Conservation (phyloP, 2,113 vertebrate genomes). For the Gallinago paraguaiae region DNA sequence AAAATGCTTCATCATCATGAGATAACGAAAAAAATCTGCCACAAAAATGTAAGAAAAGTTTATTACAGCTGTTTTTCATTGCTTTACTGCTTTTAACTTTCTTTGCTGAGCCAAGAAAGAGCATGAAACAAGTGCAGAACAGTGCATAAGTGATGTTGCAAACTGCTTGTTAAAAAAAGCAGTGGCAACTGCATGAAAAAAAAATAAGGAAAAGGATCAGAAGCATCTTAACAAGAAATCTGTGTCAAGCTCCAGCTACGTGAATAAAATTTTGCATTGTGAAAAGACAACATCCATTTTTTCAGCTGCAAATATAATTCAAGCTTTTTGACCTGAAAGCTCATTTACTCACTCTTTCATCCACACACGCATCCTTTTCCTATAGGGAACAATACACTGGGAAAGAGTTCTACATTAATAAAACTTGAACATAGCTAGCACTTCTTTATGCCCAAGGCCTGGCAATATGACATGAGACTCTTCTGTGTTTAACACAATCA, state of each 20-base stretch:
- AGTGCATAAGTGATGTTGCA: neutral
- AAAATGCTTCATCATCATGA: neutral
- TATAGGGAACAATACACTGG: neutral
- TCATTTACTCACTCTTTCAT: neutral
- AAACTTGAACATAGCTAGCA: neutral
- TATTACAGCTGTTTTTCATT: neutral
- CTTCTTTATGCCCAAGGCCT: neutral
- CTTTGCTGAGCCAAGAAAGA: neutral
- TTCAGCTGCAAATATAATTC: neutral
- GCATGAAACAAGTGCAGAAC: neutral
- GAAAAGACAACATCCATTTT: neutral
- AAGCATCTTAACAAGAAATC: neutral
- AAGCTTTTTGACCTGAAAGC: neutral
- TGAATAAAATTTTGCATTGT: neutral
- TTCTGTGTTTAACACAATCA: neutral
- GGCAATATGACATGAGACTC: neutral
- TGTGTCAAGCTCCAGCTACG: neutral
- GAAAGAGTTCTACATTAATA: neutral
- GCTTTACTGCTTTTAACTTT: neutral
- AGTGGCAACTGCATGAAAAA: neutral
- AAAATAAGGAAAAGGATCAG: neutral
- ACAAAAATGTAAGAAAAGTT: neutral
- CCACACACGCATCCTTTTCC: neutral
- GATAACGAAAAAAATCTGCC: neutral
- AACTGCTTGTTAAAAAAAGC: neutral